Base-by-base conservation (phyloP, 1,140 invertebrate species). In the Tetramorium alpestre region DNA sequence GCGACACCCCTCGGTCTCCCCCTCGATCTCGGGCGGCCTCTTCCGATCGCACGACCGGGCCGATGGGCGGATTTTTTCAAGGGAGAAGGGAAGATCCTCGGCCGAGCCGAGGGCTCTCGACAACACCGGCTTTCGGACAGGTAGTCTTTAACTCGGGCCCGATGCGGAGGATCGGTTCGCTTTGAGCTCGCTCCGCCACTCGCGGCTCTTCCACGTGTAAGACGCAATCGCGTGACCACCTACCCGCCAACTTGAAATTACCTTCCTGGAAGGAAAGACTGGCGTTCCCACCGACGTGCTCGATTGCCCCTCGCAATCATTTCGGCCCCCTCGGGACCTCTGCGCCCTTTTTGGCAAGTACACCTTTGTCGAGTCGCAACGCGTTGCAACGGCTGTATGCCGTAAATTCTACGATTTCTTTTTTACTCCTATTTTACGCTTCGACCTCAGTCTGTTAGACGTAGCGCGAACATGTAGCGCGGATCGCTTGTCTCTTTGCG, bases 231-330 rank as follows among this genome's bases (percentile, higher is more conserved):
- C 93, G 93, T 94, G 93, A 94, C 92, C 93, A 92, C 91, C 93
- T 92, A 93, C 93, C 91, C 91, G 90, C 92, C 90, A 91, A 90
- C 93, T 91, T 92, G 87, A 94, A 94, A 93, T 94, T 93, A 93
- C 92, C 91, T 93, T 93, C 93, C 88, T 91, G 92, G 93, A 94
- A 93, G 90, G 89, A 92, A 77, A 64, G 70, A 89, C 80, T 88
- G 81, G 76, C 87, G 86, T 90, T 91, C 88, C 90, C 91, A 89
- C 91, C 89, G 87, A 87, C 84, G 76, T 91, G 82, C 41, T 18
- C 54, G 80, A 84, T 91, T 90, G 72, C 81, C 86, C 89, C 86
- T 69, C 67, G 44, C 73, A 41, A 87, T 85, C 81, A 85, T 87
- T 87, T 85, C 49, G 86, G 69, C 47, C 60, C 78, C 25, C 33